phyloP scores from a whole-genome alignment of 2,888 invertebrate genomes.

The Meghimatium bilineatum region DNA sequence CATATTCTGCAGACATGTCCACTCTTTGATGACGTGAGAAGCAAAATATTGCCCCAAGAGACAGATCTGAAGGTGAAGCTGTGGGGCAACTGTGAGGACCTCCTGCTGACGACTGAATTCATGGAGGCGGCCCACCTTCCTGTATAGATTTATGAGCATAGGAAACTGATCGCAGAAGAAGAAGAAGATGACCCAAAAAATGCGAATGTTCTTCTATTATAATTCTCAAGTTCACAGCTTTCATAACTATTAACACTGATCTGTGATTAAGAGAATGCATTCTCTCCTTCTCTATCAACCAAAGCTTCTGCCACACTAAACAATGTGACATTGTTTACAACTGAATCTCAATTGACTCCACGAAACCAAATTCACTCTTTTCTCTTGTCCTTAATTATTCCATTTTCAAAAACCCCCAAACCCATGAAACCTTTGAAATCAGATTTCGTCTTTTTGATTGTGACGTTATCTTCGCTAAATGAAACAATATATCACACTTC shows the following conservation, averaged over 20 bases:
- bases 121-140: too few relatives aligned
- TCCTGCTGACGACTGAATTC: too few relatives aligned
- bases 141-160: too few relatives aligned
- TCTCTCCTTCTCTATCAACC: not conserved
- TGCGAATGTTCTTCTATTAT: not conserved
- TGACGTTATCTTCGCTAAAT: constrained; percentile 6
- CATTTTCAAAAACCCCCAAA: not conserved
- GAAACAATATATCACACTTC: constrained; percentile 35
- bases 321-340: not conserved
- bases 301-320: not conserved
- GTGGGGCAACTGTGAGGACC: too few relatives aligned
- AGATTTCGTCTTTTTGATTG: constrained; percentile 29
- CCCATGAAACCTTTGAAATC: constrained; percentile 8
- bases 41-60: too few relatives aligned
- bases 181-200: too few relatives aligned
- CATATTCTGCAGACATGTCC: too few relatives aligned
- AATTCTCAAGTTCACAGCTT: not conserved
- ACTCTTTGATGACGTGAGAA: too few relatives aligned
- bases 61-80: too few relatives aligned
- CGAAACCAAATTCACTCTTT: not conserved
- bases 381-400: not conserved
- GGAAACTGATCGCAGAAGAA: too few relatives aligned
- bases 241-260: not conserved
- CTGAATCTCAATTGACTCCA: not conserved
- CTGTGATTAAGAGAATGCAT: not conserved